Base-by-base conservation (phyloP, 2,888 invertebrate genomes). In the Mimas tiliae region DNA sequence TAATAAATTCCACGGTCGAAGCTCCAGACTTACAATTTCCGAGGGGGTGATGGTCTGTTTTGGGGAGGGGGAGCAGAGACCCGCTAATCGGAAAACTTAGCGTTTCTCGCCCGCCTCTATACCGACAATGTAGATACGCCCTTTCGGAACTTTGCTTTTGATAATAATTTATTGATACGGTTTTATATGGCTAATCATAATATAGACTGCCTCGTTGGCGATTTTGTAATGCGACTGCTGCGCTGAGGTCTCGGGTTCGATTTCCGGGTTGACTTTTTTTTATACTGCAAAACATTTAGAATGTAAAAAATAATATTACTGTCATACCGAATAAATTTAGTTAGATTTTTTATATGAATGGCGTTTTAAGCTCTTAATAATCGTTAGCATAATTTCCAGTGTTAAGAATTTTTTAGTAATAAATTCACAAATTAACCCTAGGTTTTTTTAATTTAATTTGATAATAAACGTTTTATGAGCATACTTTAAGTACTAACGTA, bases 21-120 rank as follows among this genome's bases (percentile, higher is more conserved):
- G 75, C 76, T 67, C 72, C 76, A 81, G 83, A 85, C 83, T 84
- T 85, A 85, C 80, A 84, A 84, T 84, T 84, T 85, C 85, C 84
- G 80, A 70, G 76, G 74, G 76, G 63, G 70, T 11, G 16, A 16
- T 38, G 16, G 16, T 16, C 38, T 64, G 64, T 62, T 65, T 72
- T 67, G 73, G 65, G 69, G 67, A 63, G 64, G 67, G 69, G 64
- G 67, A 62, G 52, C 27, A 4, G 27, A 3, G 27, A 3, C n/a
- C 27, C 68, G 71, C 75, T 82, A 81, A 82, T 82, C 79, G 82
- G 75, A 70, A 80, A 81, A 82, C 80, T 82, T 82, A 75, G 72
- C 68, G 75, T 69, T 74, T 79, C 74, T 67, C 76, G 66, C 73
- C 71, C 71, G 70, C 74, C 68, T 71, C 27, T 63, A 70, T 66